Evolutionary conservation across 2,888 invertebrate genomes (phyloP), one percentile per base, ranked within the genome.

Genomic region (Ennomos fuscantarius): DNA sequence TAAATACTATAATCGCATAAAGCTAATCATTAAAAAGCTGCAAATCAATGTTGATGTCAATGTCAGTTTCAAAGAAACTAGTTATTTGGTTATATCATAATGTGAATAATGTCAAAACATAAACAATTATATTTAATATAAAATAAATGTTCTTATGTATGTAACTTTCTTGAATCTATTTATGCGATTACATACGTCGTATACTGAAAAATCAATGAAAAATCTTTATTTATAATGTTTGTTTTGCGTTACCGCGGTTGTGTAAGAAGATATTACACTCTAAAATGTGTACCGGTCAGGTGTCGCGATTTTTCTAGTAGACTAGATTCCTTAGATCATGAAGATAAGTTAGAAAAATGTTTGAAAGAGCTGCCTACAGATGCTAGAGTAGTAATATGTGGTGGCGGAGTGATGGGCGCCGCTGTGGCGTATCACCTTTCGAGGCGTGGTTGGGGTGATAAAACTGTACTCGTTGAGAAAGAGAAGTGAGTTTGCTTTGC

Each of bases 371-470:
- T 91, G 53, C 91, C 90, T 0, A 59, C 82, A 41, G 90, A 94
- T 74, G 93, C 95, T 0, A 94, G 94, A 74, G 97, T 97, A 41
- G 96, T 97, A 41, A 95, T 98, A 76, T 98, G 98, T 83, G 98
- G 98, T 2, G 98, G 98, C 11, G 98, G 98, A 24, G 95, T 98
- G 41, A 96, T 97, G 93, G 98, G 98, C 5, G 96, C 97, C 9
- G 96, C 98, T 1, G 97, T 98, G 8, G 98, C 98, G 9, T 98
- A 98, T 82, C 97, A 98, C 82, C 89, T 99, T 43, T 96, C 97
- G 0, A 90, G 95, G 72, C 87, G 95, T 66, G 98, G 98, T 49
- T 96, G 96, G 95, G 97, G 96, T 8, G 90, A 93, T 31, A 94
- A 97, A 65, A 97, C 97, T 1, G 89, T 98, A 12, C 86, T 99